Percentiles rank a stretch among this genome's conserved stretches.
These are phyloP conservation scores for Ganaspis sp. DNA, from an alignment of 1,140 invertebrate genomes.

Conservation along the genomic window DNA sequence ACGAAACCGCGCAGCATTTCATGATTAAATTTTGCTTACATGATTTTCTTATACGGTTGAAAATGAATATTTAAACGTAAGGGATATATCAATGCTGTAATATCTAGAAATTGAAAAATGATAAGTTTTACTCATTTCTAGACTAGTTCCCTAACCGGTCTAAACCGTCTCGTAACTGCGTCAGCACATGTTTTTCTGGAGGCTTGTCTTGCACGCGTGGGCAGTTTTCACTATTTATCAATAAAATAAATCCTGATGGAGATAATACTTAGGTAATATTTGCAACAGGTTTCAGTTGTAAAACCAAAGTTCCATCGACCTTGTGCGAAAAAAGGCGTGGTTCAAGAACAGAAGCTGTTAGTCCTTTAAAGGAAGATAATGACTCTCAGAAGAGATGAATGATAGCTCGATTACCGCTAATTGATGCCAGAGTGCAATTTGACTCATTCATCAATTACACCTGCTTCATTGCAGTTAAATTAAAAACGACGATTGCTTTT, in stretches of 20 bases:
- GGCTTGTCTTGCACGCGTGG: not conserved
- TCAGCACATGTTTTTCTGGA: slow-evolving; percentile 6
- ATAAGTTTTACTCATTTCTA: slow-evolving; percentile 5
- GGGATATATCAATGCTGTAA: not conserved
- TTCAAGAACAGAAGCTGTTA: not conserved
- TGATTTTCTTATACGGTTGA: slow-evolving; percentile 2
- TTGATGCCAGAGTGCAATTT: too few relatives aligned
- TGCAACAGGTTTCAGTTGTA: not conserved
- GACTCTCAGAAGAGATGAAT: not conserved
- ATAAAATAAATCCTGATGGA: not conserved
- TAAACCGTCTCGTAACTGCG: slow-evolving; percentile 13
- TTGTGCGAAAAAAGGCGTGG: slow-evolving; percentile 2
- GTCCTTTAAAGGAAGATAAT: not conserved
- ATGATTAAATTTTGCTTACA: not conserved
- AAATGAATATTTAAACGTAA: slow-evolving; percentile 23
- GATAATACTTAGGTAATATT: not conserved
- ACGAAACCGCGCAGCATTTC: not conserved
- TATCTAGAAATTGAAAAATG: not conserved
- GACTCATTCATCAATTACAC: too few relatives aligned
- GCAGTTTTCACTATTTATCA: not conserved
- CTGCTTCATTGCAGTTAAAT: too few relatives aligned
- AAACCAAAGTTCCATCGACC: not conserved
- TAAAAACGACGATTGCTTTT: too few relatives aligned
- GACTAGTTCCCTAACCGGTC: not conserved
- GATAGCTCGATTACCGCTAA: too few relatives aligned